Base-by-base conservation (phyloP, 1,140 invertebrate genomes). In the Pollicipes pollicipes region DNA sequence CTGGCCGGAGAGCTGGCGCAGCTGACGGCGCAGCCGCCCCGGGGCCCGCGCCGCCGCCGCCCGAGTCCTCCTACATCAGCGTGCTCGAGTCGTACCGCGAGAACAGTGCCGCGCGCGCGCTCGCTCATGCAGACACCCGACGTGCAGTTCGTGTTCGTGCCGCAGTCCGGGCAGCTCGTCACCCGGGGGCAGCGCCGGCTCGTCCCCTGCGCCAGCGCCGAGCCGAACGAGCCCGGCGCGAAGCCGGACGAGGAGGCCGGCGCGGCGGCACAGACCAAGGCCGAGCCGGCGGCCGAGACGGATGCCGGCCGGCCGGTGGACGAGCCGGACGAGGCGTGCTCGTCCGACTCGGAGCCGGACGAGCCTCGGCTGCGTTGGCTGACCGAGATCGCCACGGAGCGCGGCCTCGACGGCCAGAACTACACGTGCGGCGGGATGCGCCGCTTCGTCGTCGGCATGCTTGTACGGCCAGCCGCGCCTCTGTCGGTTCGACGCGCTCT, bases 381-480 rank as follows among this genome's bases (percentile, higher is more conserved):
- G 6, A 86, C 85, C 13, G 83, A 80, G 71, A 82, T 95, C 71
- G 83, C 88, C 0, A 84, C 83, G 37, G 93, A 97, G 78, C 85
- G 85, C 72, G 94, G 93, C 0, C 80, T 97, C 0, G 90, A 95
- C 81, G 77, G 82, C 13, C 93, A 97, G 77, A 89, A 93, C 76
- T 97, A 93, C 78, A 84, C 88, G 73, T 97, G 94, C 77, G 83
- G 85, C 72, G 84, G 84, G 70, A 97, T 93, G 77, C 85, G 85
- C 70, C 81, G 88, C 73, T 83, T 88, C 0, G 82, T 88, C 0
- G 82, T 95, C 71, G 91, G 91, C 27, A 85, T 93, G 76, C 88
- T n/a, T 85, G 32, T 86, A 88, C 74, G 84, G 84, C 3, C 87
- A 85, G 76, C 76, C 78, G 31, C 77, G 73, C 79, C 82, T 96